These are phyloP conservation scores for Agrypnus murinus DNA, from an alignment of 2,888 invertebrate species.

Conservation along the genomic window DNA sequence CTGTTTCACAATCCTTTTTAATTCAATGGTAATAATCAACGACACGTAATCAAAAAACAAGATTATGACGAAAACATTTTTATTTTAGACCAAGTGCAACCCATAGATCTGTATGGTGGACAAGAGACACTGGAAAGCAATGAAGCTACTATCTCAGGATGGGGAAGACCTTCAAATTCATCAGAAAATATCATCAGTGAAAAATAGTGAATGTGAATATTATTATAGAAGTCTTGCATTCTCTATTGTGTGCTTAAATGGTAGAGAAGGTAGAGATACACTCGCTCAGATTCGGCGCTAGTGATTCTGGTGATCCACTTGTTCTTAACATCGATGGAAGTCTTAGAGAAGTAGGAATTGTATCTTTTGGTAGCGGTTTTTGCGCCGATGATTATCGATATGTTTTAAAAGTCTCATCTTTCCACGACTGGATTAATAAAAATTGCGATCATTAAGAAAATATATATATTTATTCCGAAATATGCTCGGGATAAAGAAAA, in stretches of 20 bases:
- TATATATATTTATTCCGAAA: too few species aligned
- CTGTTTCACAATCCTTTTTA: constrained; percentile 61
- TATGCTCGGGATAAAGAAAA: too few species aligned
- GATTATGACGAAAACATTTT: too few species aligned
- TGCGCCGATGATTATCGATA: constrained; percentile 69
- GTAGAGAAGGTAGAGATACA: constrained; percentile 53
- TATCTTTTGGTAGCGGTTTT: constrained; percentile 64
- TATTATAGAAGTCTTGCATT: constrained; percentile 63
- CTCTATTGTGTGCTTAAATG: constrained; percentile 71
- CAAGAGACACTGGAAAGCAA: constrained; percentile 65
- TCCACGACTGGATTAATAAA: too few species aligned
- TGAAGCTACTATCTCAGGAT: constrained; percentile 70
- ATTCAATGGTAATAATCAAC: too few species aligned
- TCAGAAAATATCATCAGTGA: constrained; percentile 68
- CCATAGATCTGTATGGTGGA: constrained; percentile 46
- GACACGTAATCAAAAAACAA: too few species aligned
- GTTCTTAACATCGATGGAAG: neutral
- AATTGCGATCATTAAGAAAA: too few species aligned
- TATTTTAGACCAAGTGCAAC: constrained; percentile 52
- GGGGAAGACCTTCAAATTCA: constrained; percentile 70
- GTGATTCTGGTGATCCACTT: constrained; percentile 71
- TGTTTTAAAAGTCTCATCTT: too few species aligned
- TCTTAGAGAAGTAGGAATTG: constrained; percentile 61
- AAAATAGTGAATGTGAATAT: constrained; percentile 70
- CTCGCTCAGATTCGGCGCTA: constrained; percentile 71